phyloP scores from a whole-genome alignment of 2,888 invertebrate species.

The Chelonus formosanus region DNA sequence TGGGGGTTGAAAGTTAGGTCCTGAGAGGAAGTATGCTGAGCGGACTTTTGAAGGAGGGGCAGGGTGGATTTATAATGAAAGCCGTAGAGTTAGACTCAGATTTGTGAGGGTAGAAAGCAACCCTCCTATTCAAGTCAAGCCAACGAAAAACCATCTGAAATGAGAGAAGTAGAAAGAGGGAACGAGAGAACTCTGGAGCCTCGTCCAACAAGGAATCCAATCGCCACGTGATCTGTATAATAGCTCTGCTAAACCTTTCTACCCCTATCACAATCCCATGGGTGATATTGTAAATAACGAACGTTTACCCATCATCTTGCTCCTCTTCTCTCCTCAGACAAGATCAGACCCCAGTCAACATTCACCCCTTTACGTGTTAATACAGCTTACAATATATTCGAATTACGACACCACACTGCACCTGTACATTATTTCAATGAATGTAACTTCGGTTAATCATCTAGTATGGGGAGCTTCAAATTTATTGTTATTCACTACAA shows the following conservation, averaged over 20 bases:
- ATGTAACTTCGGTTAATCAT: not conserved
- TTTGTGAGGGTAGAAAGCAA: conserved; percentile 59
- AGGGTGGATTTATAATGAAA: conserved; percentile 65
- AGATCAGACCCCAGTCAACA: conserved; percentile 32
- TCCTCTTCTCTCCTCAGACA: conserved; percentile 28
- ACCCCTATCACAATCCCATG: conserved; percentile 53
- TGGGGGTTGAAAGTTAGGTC: conserved; percentile 60
- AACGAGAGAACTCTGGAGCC: conserved; percentile 34
- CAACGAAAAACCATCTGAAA: conserved; percentile 34
- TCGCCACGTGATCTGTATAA: conserved; percentile 64
- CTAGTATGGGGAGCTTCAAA: no score
- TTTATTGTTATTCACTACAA: no score
- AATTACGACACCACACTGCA: conserved; percentile 7
- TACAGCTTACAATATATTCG: not conserved
- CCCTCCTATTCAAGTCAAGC: conserved; percentile 46
- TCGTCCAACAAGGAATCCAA: conserved; percentile 59
- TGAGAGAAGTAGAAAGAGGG: conserved; percentile 39
- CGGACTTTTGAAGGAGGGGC: conserved; percentile 35
- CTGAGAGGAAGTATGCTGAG: conserved; percentile 45
- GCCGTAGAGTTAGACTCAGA: conserved; percentile 61
- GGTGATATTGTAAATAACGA: conserved; percentile 60
- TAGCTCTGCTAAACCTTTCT: conserved; percentile 57
- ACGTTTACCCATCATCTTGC: conserved; percentile 53
- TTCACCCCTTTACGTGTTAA: conserved; percentile 3
- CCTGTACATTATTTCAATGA: conserved; percentile 4